These are phyloP conservation scores for Aldabrachelys gigantea DNA, from an alignment of 2,113 vertebrate species.

Conservation along the genomic window DNA sequence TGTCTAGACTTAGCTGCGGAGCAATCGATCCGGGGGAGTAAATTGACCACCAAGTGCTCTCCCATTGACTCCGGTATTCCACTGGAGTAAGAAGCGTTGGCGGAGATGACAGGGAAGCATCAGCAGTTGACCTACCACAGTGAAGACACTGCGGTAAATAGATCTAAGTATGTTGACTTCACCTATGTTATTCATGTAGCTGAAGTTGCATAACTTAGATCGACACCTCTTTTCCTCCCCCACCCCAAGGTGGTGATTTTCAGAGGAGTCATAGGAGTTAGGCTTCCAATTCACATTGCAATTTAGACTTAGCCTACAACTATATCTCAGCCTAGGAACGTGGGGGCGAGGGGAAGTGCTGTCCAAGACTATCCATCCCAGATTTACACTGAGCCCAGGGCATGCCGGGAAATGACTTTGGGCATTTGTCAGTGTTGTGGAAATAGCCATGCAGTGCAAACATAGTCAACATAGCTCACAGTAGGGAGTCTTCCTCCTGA, in stretches of 20 bases:
- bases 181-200: too few relatives aligned
- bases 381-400: background rate
- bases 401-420: background rate
- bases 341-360: background rate
- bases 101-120: too few relatives aligned
- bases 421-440: background rate
- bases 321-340: background rate
- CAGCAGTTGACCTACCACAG: too few relatives aligned
- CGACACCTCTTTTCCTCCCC: too few relatives aligned
- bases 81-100: too few relatives aligned
- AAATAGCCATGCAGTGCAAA: background rate
- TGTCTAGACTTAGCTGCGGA: too few relatives aligned
- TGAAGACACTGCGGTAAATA: too few relatives aligned
- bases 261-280: background rate
- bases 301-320: background rate
- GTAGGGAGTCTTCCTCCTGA: background rate
- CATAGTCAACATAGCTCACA: background rate
- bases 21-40: too few relatives aligned
- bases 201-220: too few relatives aligned
- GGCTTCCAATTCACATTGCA: background rate
- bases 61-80: too few relatives aligned
- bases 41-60: too few relatives aligned
- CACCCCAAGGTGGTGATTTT: accelerated
- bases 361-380: background rate
- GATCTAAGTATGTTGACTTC: too few relatives aligned